Evolutionary conservation across 2,113 vertebrate species (phyloP), one percentile per base, ranked within the genome.

Genomic region (Datnioides undecimradiatus): DNA sequence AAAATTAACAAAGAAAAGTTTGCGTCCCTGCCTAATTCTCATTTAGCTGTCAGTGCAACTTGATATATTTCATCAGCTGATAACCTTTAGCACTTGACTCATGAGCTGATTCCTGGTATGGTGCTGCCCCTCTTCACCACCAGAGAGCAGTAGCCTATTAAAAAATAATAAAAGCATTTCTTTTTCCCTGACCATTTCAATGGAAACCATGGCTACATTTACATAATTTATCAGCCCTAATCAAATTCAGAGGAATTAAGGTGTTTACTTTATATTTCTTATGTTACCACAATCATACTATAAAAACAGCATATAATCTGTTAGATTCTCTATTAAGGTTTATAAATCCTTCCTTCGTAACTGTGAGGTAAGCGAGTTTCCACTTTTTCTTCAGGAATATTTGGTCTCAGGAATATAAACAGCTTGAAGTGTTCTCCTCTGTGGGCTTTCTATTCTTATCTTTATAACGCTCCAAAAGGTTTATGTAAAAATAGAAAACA

Each of bases 61-160:
- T 21, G 6, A 52, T 40, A 1, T 19, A 55, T 33, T 2, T 48
- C 40, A 40, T 0, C 19, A 21, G 40, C 23, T 70, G 49, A 27
- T 70, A 41, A 40, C 25, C 55, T 68, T 29, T 23, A 48, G 36
- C 6, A 4, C 40, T 57, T 17, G 21, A 66, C 0, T 63, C 16
- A 10, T 38, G 10, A 38, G 29, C 23, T 59, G 9, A 21, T n/a
- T 41, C 43, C 25, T 73, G 27, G 11, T 45, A 9, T 72, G 80
- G 72, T 80, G 48, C 45, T 79, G 14, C 81, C 16, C 7, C 27
- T 59, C n/a, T 65, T 79, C 58, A 73, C 90, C 92, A 90, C 78
- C 57, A 88, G 91, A 83, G 87, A 8, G 88, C 89, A 87, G 87
- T 87, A 79, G 67, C 16, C 57, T 79, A 69, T 90, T 72, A 69